phyloP scores from a whole-genome alignment of 92 coral and sea anemone species.

The Porites rus region DNA sequence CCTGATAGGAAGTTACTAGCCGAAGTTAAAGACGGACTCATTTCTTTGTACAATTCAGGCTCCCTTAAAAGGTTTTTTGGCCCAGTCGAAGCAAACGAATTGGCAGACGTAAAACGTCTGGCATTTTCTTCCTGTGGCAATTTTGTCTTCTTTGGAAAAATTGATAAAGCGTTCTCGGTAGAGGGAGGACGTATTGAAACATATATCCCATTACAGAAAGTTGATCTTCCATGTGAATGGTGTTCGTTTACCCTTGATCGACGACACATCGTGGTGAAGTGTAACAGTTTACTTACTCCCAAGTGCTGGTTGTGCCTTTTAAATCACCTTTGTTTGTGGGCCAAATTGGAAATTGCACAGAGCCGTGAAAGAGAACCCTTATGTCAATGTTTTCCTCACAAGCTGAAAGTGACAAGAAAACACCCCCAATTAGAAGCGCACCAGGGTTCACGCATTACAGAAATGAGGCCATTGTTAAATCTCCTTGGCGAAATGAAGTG shows the following conservation, averaged over 20 bases:
- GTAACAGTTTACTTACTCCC: no score
- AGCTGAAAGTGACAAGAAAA: background rate
- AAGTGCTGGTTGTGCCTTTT: background rate
- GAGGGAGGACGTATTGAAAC: conserved; percentile 10
- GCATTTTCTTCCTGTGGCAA: conserved; percentile 35
- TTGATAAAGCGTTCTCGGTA: conserved; percentile 31
- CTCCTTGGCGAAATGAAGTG: no score
- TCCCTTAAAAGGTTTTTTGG: background rate
- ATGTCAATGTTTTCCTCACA: background rate
- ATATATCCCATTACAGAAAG: conserved; percentile 12
- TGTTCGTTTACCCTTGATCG: background rate
- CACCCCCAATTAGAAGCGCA: no score
- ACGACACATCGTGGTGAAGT: background rate
- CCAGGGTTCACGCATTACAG: no score
- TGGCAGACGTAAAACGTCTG: no score
- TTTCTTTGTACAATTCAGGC: background rate
- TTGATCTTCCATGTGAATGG: background rate
- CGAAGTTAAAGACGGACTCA: background rate
- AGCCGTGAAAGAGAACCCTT: background rate
- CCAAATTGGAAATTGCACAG: background rate
- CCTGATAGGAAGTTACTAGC: conserved; percentile 24
- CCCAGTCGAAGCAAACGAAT: background rate
- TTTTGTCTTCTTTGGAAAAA: conserved; percentile 48
- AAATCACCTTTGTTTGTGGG: background rate
- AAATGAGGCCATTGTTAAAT: no score